Base-by-base conservation (phyloP, 2,797 vertebrate species). In the Astyanax mexicanus region DNA sequence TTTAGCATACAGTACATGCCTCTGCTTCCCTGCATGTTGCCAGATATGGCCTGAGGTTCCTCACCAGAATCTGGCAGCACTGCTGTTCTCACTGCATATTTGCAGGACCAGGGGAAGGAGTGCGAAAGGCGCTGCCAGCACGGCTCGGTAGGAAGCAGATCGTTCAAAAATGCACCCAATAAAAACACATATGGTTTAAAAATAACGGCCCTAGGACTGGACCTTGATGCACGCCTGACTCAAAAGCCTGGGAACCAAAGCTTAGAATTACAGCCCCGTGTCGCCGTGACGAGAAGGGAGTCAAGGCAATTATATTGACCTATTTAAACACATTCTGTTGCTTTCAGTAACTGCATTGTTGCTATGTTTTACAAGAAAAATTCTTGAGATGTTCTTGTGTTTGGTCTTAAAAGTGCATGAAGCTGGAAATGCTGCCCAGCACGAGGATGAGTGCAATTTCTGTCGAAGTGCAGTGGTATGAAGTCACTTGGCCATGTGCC, bases 401-500 rank as follows among this genome's bases (percentile, higher is more conserved):
- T 55, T 17, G 0, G 15, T 60, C 64, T 47, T 70, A 58, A 83
- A 80, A 55, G 44, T 38, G 52, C 51, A 12, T 19, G 25, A 40
- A 47, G 65, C 29, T 54, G 29, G 11, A 37, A 57, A 47, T 32
- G 65, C 15, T 80, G 82, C 84, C 84, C 84, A 84, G 38, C 84
- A 84, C 78, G 85, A 85, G 90, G 83, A 88, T 81, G 81, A 5
- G 29, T n/a, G 86, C 81, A 88, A 91, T 85, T 80, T 79, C 80
- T 86, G 83, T 29, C 64, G 69, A 76, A 73, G 84, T 23, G 88
- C 88, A 89, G 82, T 68, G 85, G 89, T 89, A 86, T 92, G 90
- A 93, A 94, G 92, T 94, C 89, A 88, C 87, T 90, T 95, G 94
- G 94, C 89, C 72, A 25, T 57, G 74, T 77, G 94, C 94, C 77